phyloP scores from a whole-genome alignment of 1,140 invertebrate genomes.

The Monochamus saltuarius region DNA sequence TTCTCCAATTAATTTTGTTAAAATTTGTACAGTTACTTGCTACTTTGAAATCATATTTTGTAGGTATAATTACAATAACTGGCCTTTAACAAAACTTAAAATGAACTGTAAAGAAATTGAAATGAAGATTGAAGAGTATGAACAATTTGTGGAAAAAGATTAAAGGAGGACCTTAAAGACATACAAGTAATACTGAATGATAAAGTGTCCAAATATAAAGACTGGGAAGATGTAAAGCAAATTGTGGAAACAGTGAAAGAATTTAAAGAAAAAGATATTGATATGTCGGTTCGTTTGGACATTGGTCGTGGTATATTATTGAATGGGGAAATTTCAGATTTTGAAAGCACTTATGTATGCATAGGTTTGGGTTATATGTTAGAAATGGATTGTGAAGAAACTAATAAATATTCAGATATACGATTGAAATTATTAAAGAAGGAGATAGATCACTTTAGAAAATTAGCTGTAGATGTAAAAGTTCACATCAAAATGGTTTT shows the following conservation, averaged over 20 bases:
- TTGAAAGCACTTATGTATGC: conserved; percentile 39
- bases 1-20: no score
- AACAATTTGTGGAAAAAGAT: conserved; percentile 45
- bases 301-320: conserved; percentile 35
- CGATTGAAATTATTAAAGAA: conserved; percentile 42
- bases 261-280: conserved; percentile 41
- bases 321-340: conserved; percentile 38
- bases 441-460: conserved; percentile 46
- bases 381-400: conserved; percentile 46
- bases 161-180: conserved; percentile 46
- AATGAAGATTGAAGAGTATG: conserved; percentile 45
- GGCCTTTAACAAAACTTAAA: no score
- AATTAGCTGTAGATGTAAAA: conserved; percentile 47
- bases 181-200: conserved; percentile 35
- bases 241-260: conserved; percentile 31
- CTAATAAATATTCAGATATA: conserved; percentile 48
- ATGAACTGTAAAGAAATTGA: conserved; percentile 24
- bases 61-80: no score
- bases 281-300: conserved; percentile 36
- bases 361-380: conserved; percentile 45
- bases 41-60: no score
- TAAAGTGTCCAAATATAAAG: conserved; percentile 37
- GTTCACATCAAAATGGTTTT: conserved; percentile 49
- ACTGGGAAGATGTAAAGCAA: conserved; percentile 46
- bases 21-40: no score